Base-by-base conservation (phyloP, 1,140 invertebrate species). In the Lordiphosa stackelbergi region DNA sequence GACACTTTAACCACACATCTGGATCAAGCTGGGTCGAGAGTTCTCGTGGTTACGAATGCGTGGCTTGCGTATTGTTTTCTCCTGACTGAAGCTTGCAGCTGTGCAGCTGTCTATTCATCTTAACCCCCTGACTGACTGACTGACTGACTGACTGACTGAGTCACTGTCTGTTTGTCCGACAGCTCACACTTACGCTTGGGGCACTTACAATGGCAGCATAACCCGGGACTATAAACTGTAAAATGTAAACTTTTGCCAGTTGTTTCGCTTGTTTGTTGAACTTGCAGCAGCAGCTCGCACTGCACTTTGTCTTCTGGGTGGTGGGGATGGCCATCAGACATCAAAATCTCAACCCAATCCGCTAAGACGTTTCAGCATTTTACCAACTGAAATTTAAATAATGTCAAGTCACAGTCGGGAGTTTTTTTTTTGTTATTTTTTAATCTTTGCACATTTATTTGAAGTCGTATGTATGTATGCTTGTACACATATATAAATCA, bases 341-440 rank as follows among this genome's bases (percentile, higher is more conserved):
- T 66, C 64, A 4, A 40, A 40, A 13, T 4, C 37, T 4, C 38
- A 9, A 12, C 22, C 2, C 7, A 40, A 40, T 40, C 11, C 37
- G 9, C 38, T 16, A 12, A 12, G 13, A 28, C 19, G 24, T 45
- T 31, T 45, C 0, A 13, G 2, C 12, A 3, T 8, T 45, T 28
- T 31, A 31, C n/a, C 2, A 12, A 31, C 42, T 31, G 22, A 28
- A 45, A 28, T 78, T 74, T 57, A 56, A 78, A 73, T 74, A 78
- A 81, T 64, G 53, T 60, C 41, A 49, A 51, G 53, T 59, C 69
- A 58, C 51, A 46, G 37, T 12, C n/a, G n/a, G n/a, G n/a, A n/a
- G 47, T 53, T 62, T 79, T 78, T 79, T 53, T 62, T 78, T 78
- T 73, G 79, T 62, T 79, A 79, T 79, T 53, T 62, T 78, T 78